These are phyloP conservation scores for Psylliodes chrysocephalus DNA, from an alignment of 2,888 invertebrate species.

Conservation along the genomic window DNA sequence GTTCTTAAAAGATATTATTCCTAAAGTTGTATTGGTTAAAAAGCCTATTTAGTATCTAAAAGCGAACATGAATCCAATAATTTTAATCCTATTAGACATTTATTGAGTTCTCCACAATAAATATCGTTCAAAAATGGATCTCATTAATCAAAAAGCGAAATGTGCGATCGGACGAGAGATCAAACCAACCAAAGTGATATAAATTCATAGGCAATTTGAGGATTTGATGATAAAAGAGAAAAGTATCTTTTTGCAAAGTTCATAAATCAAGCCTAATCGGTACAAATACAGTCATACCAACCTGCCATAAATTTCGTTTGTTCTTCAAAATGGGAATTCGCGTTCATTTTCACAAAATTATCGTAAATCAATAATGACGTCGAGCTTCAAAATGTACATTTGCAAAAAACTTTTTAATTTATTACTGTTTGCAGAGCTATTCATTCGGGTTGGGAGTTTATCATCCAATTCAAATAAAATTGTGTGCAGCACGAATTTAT, in stretches of 20 bases:
- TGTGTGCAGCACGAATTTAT: constrained; percentile 43
- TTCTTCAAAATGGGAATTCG: constrained; percentile 63
- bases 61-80: not conserved
- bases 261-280: constrained; percentile 58
- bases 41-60: too few species aligned
- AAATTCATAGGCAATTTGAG: constrained; percentile 50
- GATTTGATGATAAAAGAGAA: constrained; percentile 54
- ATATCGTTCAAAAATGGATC: not conserved
- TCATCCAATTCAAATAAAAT: constrained; percentile 51
- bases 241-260: constrained; percentile 53
- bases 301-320: constrained; percentile 61
- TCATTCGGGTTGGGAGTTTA: constrained; percentile 54
- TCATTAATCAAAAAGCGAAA: constrained; percentile 2
- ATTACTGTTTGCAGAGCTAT: constrained; percentile 57
- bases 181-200: constrained; percentile 41
- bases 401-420: constrained; percentile 58
- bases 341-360: constrained; percentile 64
- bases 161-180: constrained; percentile 4
- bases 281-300: constrained; percentile 57
- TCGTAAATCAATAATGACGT: constrained; percentile 63
- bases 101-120: not conserved
- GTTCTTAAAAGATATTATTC: too few species aligned
- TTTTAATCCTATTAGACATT: not conserved
- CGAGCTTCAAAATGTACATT: constrained; percentile 62
- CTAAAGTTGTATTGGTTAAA: too few species aligned